These are phyloP conservation scores for Odontamblyopus lacepedii DNA, from an alignment of 2,797 vertebrate species.

Conservation along the genomic window DNA sequence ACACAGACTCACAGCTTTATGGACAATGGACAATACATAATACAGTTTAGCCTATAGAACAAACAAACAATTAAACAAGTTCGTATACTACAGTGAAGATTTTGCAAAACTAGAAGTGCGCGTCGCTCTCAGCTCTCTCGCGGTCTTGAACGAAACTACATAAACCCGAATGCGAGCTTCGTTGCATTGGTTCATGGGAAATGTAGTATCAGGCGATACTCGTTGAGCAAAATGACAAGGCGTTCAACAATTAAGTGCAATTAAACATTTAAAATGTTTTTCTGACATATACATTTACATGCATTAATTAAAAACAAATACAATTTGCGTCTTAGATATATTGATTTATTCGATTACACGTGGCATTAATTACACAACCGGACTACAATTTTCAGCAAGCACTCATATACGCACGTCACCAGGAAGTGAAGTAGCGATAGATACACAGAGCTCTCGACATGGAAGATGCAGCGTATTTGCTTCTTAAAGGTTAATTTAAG, in stretches of 20 bases:
- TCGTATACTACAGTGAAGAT: neutral
- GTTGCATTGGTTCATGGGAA: conserved; percentile 44
- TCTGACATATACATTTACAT: neutral
- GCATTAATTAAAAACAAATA: neutral
- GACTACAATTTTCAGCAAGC: conserved; percentile 61
- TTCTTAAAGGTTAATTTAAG: conserved; percentile 22
- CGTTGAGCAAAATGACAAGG: neutral
- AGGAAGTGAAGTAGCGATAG: conserved; percentile 54
- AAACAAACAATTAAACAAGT: too few species aligned
- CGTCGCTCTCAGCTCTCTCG: neutral
- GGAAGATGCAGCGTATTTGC: conserved; percentile 31
- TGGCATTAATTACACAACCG: neutral
- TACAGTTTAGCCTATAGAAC: too few species aligned
- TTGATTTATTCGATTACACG: neutral
- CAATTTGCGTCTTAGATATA: neutral
- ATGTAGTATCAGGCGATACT: conserved; percentile 2
- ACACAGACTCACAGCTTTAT: too few species aligned
- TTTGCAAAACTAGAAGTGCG: neutral
- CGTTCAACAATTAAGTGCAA: neutral
- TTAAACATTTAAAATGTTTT: neutral
- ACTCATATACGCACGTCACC: conserved; percentile 6
- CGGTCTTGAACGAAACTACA: conserved; percentile 42
- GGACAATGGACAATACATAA: neutral
- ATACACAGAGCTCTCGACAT: conserved; percentile 48
- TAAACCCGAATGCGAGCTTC: conserved; percentile 9